These are phyloP conservation scores for Micromussa lordhowensis DNA, from an alignment of 92 coral and sea anemone genomes.

Conservation along the genomic window DNA sequence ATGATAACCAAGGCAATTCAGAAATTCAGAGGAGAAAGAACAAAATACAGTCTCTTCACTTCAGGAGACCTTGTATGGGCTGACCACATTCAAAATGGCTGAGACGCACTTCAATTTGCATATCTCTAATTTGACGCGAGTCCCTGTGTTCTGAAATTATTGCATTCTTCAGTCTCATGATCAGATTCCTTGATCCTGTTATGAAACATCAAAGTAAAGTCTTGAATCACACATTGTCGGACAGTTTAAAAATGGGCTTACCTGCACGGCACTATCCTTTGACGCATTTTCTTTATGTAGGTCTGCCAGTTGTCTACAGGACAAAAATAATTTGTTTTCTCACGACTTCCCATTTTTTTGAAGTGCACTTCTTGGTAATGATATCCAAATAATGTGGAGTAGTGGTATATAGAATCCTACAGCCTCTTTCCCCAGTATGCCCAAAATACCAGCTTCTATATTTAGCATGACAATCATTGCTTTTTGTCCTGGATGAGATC, in stretches of 20 bases:
- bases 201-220: background rate
- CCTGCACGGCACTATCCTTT: slow-evolving; percentile 87
- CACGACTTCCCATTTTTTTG: too few relatives aligned
- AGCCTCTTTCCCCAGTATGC: background rate
- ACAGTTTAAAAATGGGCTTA: slow-evolving; percentile 2
- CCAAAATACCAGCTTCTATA: background rate
- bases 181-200: background rate
- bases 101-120: background rate
- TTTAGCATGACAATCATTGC: background rate
- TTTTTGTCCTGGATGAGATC: background rate
- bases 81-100: background rate
- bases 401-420: too few relatives aligned
- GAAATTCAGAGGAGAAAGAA: too few relatives aligned
- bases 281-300: slow-evolving; percentile 94
- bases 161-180: background rate
- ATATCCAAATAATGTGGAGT: too few relatives aligned
- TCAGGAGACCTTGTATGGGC: background rate
- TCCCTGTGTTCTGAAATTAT: background rate
- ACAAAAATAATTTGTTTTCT: background rate
- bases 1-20: too few relatives aligned
- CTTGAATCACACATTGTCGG: background rate
- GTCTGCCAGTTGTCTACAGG: slow-evolving; percentile 86
- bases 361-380: too few relatives aligned
- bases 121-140: too few relatives aligned
- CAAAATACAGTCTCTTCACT: background rate